Evolutionary conservation across 2,888 invertebrate species (phyloP).

Genomic region (Andrena chrysosceles): DNA sequence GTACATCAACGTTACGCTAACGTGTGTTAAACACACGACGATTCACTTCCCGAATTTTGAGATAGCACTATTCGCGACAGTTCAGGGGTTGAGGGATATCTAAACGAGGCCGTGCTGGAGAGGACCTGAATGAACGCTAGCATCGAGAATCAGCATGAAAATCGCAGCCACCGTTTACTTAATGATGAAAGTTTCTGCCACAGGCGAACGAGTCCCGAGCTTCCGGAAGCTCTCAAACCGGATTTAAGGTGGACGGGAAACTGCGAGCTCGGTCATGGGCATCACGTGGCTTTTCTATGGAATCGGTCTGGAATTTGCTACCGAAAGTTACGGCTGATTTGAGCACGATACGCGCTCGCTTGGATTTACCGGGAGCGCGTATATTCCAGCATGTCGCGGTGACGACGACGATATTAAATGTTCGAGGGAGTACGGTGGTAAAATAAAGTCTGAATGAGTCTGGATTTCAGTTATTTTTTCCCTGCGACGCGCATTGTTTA

Average conservation of each 20-base stretch:
- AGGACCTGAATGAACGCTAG: background rate
- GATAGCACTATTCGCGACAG: conserved; percentile 47
- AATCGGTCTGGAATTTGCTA: conserved; percentile 36
- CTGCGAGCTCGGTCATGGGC: conserved; percentile 5
- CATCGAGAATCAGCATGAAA: conserved; percentile 48
- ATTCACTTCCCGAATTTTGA: conserved; percentile 25
- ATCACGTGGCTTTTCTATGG: conserved; percentile 26
- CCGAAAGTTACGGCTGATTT: conserved; percentile 37
- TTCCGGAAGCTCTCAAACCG: conserved; percentile 51
- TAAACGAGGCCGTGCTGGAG: conserved; percentile 20
- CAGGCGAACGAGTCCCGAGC: conserved; percentile 27
- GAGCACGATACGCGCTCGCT: conserved; percentile 26
- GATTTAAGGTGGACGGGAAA: conserved; percentile 51
- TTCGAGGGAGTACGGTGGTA: conserved; percentile 50
- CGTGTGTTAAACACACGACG: conserved; percentile 7
- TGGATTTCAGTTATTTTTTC: conserved; percentile 50
- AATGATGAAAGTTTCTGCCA: conserved; percentile 65
- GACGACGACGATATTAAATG: conserved; percentile 71
- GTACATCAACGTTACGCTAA: conserved; percentile 13
- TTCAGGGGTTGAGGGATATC: conserved; percentile 41
- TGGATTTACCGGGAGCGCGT: conserved; percentile 49
- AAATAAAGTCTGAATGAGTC: conserved; percentile 63
- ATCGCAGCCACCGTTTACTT: conserved; percentile 61
- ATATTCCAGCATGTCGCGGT: conserved; percentile 45
- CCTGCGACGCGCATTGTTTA: background rate